Conservation (phyloP, 2,113 vertebrate genomes). For the Piaya cayana region DNA sequence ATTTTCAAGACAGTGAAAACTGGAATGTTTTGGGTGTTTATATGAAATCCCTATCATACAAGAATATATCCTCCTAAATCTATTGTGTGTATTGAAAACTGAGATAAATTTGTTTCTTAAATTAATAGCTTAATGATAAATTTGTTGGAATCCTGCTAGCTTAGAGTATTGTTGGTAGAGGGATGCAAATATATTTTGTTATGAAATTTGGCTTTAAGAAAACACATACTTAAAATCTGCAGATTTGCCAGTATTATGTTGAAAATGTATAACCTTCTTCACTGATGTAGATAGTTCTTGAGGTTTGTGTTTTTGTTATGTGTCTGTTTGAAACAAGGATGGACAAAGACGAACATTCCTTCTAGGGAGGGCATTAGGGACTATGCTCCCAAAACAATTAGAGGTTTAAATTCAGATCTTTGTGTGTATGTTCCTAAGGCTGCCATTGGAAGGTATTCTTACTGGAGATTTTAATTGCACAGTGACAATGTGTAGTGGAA, state of each 20-base stretch:
- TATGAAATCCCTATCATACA: neutral
- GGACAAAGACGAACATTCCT: constrained; percentile 53
- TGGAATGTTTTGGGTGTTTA: constrained; percentile 30
- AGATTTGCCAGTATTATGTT: neutral
- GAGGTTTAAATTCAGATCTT: neutral
- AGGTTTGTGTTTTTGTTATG: neutral
- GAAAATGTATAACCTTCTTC: neutral
- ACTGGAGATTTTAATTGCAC: neutral
- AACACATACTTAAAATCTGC: neutral
- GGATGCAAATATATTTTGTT: neutral
- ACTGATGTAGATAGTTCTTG: neutral
- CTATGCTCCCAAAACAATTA: constrained; percentile 17
- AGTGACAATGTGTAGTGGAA: neutral
- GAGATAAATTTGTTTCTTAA: neutral
- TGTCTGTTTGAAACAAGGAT: neutral
- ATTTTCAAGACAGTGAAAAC: constrained; percentile 52
- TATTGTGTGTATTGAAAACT: neutral
- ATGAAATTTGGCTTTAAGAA: neutral
- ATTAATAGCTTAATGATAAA: neutral
- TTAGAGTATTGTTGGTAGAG: neutral
- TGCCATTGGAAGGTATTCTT: constrained; percentile 30
- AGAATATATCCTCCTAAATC: neutral
- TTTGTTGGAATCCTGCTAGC: neutral
- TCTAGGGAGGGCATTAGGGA: constrained; percentile 19
- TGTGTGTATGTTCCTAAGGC: neutral